Evolutionary conservation across 1,140 invertebrate genomes (phyloP), one percentile per base, ranked within the genome.

Genomic region (Drosophila punjabiensis): DNA sequence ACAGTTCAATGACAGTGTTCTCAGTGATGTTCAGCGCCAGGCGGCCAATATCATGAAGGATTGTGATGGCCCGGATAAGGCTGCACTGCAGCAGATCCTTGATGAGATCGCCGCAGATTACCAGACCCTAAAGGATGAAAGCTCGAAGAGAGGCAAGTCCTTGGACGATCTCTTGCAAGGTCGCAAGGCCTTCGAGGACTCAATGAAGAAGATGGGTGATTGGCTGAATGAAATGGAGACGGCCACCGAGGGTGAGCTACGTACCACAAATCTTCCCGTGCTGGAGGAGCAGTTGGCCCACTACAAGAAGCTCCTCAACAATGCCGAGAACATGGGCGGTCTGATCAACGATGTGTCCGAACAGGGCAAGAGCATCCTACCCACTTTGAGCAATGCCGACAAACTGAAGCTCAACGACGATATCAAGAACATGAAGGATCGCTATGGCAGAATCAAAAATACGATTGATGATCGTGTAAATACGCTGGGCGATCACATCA

Each of bases 191-290:
- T 97, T 98, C 84, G 97, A 98, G 93, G 95, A 95, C 60, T 96
- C 97, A 68, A 94, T 97, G 48, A 96, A 97, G 64, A 96, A 96
- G 78, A 97, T 96, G 89, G 95, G 96, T 75, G 95, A 97, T 75
- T 98, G 97, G 97, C 94, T 98, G 20, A 96, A 97, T 59, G 96
- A 98, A 94, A 97, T 97, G 52, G 97, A 98, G 94, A 96, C 97
- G 9, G 96, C 97, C 14, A 95, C 97, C 1, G 96, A 96, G 14
- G 95, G 96, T 37, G 97, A 98, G 82, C 93, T 98, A 5, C 94
- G 96, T 55, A 95, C 96, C 24, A 95, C 96, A 3, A 97, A 95
- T 83, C 93, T 98, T 13, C 96, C 97, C 76, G 94, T 98, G 1
- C 93, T 98, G 33, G 96, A 97, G 93, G 97, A 98, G 93, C 97